These are phyloP conservation scores for Hybognathus amarus DNA, from an alignment of 2,797 vertebrate species.

Conservation along the genomic window DNA sequence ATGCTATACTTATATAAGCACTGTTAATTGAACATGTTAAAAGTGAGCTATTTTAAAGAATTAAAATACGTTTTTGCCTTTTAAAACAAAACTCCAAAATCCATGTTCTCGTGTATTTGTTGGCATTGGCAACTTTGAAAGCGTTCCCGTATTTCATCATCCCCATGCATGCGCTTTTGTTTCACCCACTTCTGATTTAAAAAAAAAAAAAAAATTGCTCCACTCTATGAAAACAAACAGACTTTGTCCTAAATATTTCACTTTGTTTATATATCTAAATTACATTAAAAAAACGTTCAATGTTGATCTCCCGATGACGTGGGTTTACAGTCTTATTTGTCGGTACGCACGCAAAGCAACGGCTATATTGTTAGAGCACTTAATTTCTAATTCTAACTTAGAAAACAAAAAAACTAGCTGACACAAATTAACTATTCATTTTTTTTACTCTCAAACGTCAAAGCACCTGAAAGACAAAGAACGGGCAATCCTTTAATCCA, in stretches of 20 bases:
- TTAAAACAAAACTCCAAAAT: constrained; percentile 8
- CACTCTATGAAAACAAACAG: not conserved
- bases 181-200: not conserved
- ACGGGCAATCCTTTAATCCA: not conserved
- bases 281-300: no score
- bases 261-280: not conserved
- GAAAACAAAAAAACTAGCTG: not conserved
- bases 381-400: not conserved
- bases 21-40: not conserved
- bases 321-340: not conserved
- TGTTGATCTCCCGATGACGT: not conserved
- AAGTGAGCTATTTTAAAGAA: not conserved
- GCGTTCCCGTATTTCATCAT: constrained; percentile 10
- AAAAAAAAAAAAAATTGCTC: not conserved
- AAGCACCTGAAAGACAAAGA: constrained; percentile 4
- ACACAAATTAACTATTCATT: not conserved
- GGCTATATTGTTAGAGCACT: not conserved
- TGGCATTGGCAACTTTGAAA: constrained; percentile 26
- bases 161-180: not conserved
- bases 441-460: constrained; percentile 4
- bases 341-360: not conserved
- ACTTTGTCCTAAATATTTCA: not conserved
- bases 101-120: constrained; percentile 6
- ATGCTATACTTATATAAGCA: not conserved
- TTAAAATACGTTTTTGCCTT: not conserved